These are phyloP conservation scores for Drosophila nr. medialis DNA, from an alignment of 2,888 invertebrate species.

Conservation along the genomic window DNA sequence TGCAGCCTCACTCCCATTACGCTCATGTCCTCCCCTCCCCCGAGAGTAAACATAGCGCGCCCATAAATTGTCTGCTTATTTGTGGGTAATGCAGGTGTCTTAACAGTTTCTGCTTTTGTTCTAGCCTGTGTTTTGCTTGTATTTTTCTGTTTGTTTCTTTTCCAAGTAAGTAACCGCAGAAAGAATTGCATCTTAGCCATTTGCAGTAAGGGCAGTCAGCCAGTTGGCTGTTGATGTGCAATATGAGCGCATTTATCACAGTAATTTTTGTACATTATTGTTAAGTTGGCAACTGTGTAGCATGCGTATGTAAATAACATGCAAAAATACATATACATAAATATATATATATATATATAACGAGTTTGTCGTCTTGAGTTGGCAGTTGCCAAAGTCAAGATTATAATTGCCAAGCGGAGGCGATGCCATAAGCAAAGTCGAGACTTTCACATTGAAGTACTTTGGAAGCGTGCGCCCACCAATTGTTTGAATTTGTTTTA, in stretches of 20 bases:
- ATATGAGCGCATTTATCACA: conserved; percentile 50
- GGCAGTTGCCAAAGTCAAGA: conserved; percentile 73
- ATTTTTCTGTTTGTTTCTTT: conserved; percentile 31
- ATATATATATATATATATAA: conserved; percentile 16
- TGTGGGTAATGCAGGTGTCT: conserved; percentile 43
- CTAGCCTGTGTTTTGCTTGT: conserved; percentile 7
- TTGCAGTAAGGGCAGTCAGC: conserved; percentile 33
- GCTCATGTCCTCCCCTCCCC: neutral
- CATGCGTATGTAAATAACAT: conserved; percentile 9
- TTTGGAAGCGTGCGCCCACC: conserved; percentile 59
- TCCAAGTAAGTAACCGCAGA: conserved; percentile 43
- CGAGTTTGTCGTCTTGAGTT: conserved; percentile 36
- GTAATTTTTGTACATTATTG: conserved; percentile 31
- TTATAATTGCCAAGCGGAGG: conserved; percentile 71
- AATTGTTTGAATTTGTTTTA: conserved; percentile 57
- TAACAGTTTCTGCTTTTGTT: conserved; percentile 8
- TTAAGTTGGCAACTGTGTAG: conserved; percentile 56
- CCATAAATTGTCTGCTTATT: conserved; percentile 54
- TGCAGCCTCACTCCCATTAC: conserved; percentile 14
- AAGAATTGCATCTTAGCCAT: conserved; percentile 10
- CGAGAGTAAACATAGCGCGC: conserved; percentile 40
- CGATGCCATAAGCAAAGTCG: conserved; percentile 53
- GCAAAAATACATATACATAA: conserved; percentile 4
- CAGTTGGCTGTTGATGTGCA: conserved; percentile 57
- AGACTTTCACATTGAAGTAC: conserved; percentile 65